Evolutionary conservation across 2,113 vertebrate species (phyloP).

Genomic region (Salvelinus sp.): DNA sequence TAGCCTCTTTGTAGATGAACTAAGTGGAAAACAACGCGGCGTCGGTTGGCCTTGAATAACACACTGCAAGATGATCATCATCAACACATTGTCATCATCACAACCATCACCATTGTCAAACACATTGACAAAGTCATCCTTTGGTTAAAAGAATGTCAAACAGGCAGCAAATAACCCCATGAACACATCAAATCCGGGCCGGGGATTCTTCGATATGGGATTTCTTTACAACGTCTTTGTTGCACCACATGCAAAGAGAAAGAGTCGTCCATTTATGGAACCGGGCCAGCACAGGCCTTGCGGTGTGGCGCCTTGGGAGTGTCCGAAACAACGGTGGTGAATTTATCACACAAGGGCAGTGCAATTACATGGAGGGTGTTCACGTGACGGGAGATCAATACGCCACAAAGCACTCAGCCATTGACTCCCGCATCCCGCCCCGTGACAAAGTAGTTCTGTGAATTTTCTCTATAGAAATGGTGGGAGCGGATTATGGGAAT

Average conservation of each 20-base stretch:
- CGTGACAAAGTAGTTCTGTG: constrained; percentile 66
- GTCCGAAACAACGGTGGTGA: constrained; percentile 54
- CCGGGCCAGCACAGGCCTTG: not conserved
- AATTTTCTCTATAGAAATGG: constrained; percentile 50
- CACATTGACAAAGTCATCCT: constrained; percentile 1
- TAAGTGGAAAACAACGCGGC: not conserved
- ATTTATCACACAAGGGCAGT: constrained; percentile 70
- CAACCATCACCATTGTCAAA: not conserved
- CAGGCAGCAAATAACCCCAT: too few species aligned
- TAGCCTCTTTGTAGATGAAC: constrained; percentile 37
- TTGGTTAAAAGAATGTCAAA: not conserved
- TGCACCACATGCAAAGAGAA: too few species aligned
- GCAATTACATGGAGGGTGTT: constrained; percentile 70
- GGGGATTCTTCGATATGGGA: too few species aligned
- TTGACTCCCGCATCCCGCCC: constrained; percentile 52
- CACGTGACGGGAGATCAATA: constrained; percentile 72
- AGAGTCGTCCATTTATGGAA: too few species aligned
- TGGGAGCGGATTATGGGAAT: constrained; percentile 68
- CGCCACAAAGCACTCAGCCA: constrained; percentile 71
- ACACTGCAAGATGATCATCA: not conserved
- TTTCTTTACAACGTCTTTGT: too few species aligned
- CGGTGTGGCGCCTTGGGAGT: constrained; percentile 8
- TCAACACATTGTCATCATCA: not conserved
- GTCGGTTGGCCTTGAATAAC: not conserved
- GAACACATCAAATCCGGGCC: too few species aligned